Base-by-base conservation (phyloP, 2,888 invertebrate genomes). In the Herminia tarsipennalis region DNA sequence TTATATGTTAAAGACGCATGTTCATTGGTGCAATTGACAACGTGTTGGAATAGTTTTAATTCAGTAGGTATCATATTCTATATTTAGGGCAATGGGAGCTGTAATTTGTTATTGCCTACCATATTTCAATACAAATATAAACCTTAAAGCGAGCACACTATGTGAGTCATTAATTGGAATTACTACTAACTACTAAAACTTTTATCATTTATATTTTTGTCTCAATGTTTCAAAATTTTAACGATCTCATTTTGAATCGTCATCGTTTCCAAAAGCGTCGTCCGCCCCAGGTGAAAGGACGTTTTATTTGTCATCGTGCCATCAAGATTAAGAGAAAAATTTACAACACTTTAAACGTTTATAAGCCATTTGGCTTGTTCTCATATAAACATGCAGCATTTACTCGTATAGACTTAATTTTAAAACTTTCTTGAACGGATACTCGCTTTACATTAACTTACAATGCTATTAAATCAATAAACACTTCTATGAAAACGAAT, bases 321-420 rank as follows among this genome's bases (percentile, higher is more conserved):
- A 73, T 68, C 63, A 58, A 76, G 70, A 81, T 83, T 81, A 78
- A 79, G 70, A 69, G 63, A 63, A 76, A 65, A 81, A 84, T 84
- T 81, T 86, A 87, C 76, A 69, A 69, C 74, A 71, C 66, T 83
- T 84, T 80, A 83, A 86, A 76, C 73, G 81, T 86, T 86, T 78
- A 83, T 78, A 70, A 75, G 77, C 70, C 78, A 78, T 86, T 88
- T 86, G 81, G 83, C 84, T 65, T 73, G 78, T 72, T 80, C 70
- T 67, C 78, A 56, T 77, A 76, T 79, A 83, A 81, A 79, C 80
- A 81, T 70, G 68, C 55, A 42, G 62, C 60, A 51, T 67, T 70
- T 72, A 61, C 61, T 50, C 60, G 61, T 73, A 72, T 61, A 51
- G 57, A 45, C 56, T 71, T 76, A 76, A 75, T 81, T 80, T 78